These are phyloP conservation scores for Lasioglossum leucozonium DNA, from an alignment of 2,888 invertebrate genomes.

Conservation along the genomic window DNA sequence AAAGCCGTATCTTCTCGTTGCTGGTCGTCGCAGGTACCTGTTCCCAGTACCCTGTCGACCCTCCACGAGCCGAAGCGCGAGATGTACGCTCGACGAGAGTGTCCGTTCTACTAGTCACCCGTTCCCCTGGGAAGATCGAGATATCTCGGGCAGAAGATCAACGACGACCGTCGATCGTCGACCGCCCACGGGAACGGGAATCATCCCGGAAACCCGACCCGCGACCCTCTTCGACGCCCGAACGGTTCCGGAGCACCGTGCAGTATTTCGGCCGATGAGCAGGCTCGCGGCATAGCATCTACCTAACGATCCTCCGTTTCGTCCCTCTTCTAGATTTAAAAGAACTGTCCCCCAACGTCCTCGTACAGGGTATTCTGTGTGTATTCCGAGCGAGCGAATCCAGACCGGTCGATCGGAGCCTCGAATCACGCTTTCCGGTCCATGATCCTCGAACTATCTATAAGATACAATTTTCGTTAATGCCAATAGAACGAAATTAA, in stretches of 20 bases:
- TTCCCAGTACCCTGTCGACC: not conserved
- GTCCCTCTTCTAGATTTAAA: slow-evolving; percentile 21
- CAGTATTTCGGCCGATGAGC: slow-evolving; percentile 84
- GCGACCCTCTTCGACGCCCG: slow-evolving; percentile 7
- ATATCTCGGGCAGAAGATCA: slow-evolving; percentile 1
- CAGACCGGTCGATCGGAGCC: not conserved
- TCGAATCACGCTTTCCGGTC: slow-evolving; percentile 5
- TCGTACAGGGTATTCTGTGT: slow-evolving; percentile 13
- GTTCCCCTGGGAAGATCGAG: slow-evolving; percentile 30
- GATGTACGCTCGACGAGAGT: slow-evolving; percentile 63
- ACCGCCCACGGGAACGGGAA: slow-evolving; percentile 16
- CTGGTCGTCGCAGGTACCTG: not conserved
- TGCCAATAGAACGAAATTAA: not conserved
- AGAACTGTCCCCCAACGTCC: not conserved
- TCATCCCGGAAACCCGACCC: slow-evolving; percentile 1
- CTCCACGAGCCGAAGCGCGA: slow-evolving; percentile 34
- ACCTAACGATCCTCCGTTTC: slow-evolving; percentile 41
- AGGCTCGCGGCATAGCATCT: slow-evolving; percentile 81
- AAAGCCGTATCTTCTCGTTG: not conserved
- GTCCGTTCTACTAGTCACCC: slow-evolving; percentile 16
- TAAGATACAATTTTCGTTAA: not conserved
- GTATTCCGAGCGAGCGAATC: not conserved
- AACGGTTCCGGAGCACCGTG: slow-evolving; percentile 75
- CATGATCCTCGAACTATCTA: not conserved
- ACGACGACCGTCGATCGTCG: slow-evolving; percentile 1